phyloP scores from a whole-genome alignment of 2,888 invertebrate species.

The Pollenia griseotomentosa region DNA sequence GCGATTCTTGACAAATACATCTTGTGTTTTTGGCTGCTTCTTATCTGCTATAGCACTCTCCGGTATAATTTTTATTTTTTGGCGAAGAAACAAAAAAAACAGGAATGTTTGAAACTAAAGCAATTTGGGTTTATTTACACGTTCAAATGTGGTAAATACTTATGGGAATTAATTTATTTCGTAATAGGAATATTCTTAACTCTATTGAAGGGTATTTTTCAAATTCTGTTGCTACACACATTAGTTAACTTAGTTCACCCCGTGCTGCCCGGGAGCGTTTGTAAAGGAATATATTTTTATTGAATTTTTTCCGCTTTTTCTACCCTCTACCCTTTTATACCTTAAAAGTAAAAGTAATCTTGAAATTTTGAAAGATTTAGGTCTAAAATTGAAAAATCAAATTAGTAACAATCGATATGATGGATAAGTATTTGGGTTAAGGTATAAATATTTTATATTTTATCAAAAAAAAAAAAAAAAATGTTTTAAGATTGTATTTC shows the following conservation, averaged over 20 bases:
- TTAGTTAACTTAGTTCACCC: neutral
- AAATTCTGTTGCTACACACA: neutral
- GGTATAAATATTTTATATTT: neutral
- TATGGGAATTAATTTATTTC: conserved; percentile 64
- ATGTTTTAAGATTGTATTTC: neutral
- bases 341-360: neutral
- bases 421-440: conserved; percentile 1
- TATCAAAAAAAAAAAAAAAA: neutral
- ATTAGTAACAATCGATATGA: conserved; percentile 43
- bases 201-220: conserved; percentile 11
- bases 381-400: conserved; percentile 44
- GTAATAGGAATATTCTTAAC: conserved; percentile 29
- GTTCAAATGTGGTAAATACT: conserved; percentile 48
- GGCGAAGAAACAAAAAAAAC: neutral
- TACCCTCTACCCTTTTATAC: conserved; percentile 29
- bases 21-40: neutral
- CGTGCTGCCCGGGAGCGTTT: neutral
- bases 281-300: neutral
- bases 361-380: neutral
- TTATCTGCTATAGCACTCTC: neutral
- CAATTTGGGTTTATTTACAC: conserved; percentile 63
- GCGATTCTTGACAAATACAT: neutral
- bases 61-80: conserved; percentile 11
- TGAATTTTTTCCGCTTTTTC: neutral
- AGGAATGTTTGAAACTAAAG: conserved; percentile 39